Base-by-base conservation (phyloP, 2,888 invertebrate species). In the Agrilus cyanescens region DNA sequence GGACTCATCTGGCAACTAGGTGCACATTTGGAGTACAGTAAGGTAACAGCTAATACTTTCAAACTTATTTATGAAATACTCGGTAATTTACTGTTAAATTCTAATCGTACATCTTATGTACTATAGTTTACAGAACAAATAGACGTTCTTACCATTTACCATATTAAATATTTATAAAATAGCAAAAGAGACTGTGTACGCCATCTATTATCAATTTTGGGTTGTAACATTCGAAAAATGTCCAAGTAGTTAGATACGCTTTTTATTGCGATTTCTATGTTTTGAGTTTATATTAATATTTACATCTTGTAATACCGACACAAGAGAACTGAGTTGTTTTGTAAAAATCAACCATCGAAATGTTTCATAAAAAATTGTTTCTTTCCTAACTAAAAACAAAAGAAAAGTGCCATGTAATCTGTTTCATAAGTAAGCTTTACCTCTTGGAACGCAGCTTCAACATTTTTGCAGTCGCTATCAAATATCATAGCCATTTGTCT, bases 181-280 rank as follows among this genome's bases (percentile, higher is more conserved):
- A n/a, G n/a, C n/a, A n/a, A n/a, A n/a, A n/a, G n/a, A n/a, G n/a
- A n/a, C n/a, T n/a, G n/a, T n/a, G n/a, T n/a, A n/a, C n/a, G n/a
- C n/a, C n/a, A n/a, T n/a, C n/a, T n/a, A n/a, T n/a, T n/a, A n/a
- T n/a, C n/a, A n/a, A n/a, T n/a, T n/a, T n/a, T 2, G 75, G 76
- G 53, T 72, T 77, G 60, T 70, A 75, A 5, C 68, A 57, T 55
- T 74, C 75, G 47, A 67, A 65, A 20, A 75, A 58, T 12, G 54
- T 45, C 47, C 57, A 65, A 13, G 45, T 44, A 5, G 50, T 50
- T 12, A 54, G 44, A 15, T 7, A 45, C 36, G 2, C 46, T 50
- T 37, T 57, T 55, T 38, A 56, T 44, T 4, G 66, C 60, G 4
- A 73, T 49, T 12, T 61, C 64, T 4, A 74, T 56, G 52, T 74